Base-by-base conservation (phyloP, 2,888 invertebrate genomes). In the Chrysina gloriosa region DNA sequence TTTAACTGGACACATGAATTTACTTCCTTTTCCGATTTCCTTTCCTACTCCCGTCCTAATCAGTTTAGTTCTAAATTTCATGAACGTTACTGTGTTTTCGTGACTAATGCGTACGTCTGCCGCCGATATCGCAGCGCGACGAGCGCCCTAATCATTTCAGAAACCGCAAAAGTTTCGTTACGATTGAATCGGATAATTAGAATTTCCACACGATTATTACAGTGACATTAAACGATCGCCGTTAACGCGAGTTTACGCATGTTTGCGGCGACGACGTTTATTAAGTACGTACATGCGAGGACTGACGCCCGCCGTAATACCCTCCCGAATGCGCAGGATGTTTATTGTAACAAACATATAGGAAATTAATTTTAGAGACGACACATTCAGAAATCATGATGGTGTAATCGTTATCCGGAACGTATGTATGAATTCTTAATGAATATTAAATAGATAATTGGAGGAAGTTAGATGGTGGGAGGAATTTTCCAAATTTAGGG, bases 81-180 rank as follows among this genome's bases (percentile, higher is more conserved):
- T 50, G 29, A 9, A 25, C 14, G 11, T 6, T 50, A 11, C 16
- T 50, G 50, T 50, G 29, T 27, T 11, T 29, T 16, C 23, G 4
- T 39, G n/a, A n/a, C n/a, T 56, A 39, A 31, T 56, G 36, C 36
- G 29, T 36, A 39, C 11, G 36, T 39, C 29, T 11, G 56, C 36
- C 56, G 39, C 56, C 56, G 23, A 21, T 23, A 9, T 34, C 21
- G 21, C 21, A 36, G 19, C 36, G 21, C 27, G 27, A 14, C 27
- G 27, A 11, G 27, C 27, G 16, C 50, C 16, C 9, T 39, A 56
- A 56, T 56, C 56, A 56, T 36, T 56, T 25, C 39, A 21, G 56
- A 56, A 56, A 56, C 56, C 56, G 36, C 56, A 36, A 56, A 56
- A 39, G 39, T 23, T 56, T 56, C 36, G 56, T 56, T 56, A 23